phyloP scores from a whole-genome alignment of 2,113 vertebrate species.

The Sorex fumeus region DNA sequence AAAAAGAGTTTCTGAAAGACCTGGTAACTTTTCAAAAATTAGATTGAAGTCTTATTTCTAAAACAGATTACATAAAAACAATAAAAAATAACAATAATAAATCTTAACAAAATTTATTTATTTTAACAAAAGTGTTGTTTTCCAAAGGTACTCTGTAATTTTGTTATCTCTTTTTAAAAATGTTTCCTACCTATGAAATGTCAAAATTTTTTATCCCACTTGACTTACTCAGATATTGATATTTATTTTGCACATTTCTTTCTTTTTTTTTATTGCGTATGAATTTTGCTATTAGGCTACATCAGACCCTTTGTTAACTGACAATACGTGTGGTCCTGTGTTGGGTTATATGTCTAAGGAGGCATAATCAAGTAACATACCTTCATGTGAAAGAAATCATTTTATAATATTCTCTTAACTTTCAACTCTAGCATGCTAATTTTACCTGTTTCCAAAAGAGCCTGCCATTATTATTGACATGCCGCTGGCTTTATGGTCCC shows the following conservation, averaged over 20 bases:
- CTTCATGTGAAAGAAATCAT: slow-evolving; percentile 21
- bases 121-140: background rate
- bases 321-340: background rate
- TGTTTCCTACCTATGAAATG: slow-evolving; percentile 11
- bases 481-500: slow-evolving; percentile 87
- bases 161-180: background rate
- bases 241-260: slow-evolving; percentile 54
- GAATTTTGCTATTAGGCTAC: slow-evolving; percentile 11
- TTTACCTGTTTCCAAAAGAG: slow-evolving; percentile 84
- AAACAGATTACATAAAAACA: slow-evolving; percentile 25
- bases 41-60: slow-evolving; percentile 64
- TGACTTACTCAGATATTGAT: slow-evolving; percentile 5
- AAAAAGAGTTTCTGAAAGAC: slow-evolving; percentile 47
- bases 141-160: background rate
- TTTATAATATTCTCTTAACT: slow-evolving; percentile 44
- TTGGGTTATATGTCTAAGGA: slow-evolving; percentile 22
- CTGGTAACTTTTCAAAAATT: slow-evolving; percentile 57
- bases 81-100: slow-evolving; percentile 60
- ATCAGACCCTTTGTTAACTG: slow-evolving; percentile 55
- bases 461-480: slow-evolving; percentile 84
- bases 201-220: background rate
- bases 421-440: slow-evolving; percentile 77
- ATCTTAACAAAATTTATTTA: slow-evolving; percentile 20
- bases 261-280: slow-evolving; percentile 44
- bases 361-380: slow-evolving; percentile 2